phyloP scores from a whole-genome alignment of 2,113 vertebrate species.

The Calonectris borealis region DNA sequence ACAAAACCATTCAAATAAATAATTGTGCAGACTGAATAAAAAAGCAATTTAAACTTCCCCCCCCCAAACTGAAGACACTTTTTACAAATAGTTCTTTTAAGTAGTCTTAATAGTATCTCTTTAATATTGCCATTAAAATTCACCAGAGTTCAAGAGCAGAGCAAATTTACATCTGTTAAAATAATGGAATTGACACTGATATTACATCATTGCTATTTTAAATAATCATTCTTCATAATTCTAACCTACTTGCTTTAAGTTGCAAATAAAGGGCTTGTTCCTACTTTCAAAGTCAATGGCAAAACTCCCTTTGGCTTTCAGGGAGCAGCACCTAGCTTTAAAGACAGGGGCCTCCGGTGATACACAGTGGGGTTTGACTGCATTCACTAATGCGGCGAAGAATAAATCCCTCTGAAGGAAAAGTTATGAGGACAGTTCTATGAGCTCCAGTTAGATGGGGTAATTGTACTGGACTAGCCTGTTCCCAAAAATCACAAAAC shows the following conservation, averaged over 20 bases:
- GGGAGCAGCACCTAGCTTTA: conserved; percentile 4
- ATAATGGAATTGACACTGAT: conserved; percentile 76
- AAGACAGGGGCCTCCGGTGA: background rate
- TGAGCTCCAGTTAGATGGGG: background rate
- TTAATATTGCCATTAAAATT: conserved; percentile 78
- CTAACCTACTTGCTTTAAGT: conserved; percentile 68
- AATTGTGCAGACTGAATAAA: conserved; percentile 68
- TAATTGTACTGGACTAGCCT: background rate
- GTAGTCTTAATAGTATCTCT: conserved; percentile 77
- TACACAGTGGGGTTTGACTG: background rate
- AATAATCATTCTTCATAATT: conserved; percentile 72
- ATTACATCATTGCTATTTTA: conserved; percentile 77
- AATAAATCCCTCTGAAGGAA: background rate
- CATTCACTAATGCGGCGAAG: background rate
- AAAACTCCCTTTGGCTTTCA: conserved; percentile 18
- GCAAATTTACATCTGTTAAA: conserved; percentile 76
- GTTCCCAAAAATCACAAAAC: background rate
- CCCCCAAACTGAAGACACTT: conserved; percentile 37
- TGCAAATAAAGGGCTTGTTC: conserved; percentile 60
- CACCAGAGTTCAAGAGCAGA: conserved; percentile 75
- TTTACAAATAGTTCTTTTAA: conserved; percentile 71
- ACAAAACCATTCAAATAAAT: conserved; percentile 67
- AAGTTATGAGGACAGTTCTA: background rate
- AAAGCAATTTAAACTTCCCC: conserved; percentile 62
- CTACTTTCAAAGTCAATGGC: conserved; percentile 33